A percentile compares a stretch with the other conserved stretches of the same genome.
phyloP scores from a whole-genome alignment of 2,797 vertebrate species.

The Ibycter americanus region DNA sequence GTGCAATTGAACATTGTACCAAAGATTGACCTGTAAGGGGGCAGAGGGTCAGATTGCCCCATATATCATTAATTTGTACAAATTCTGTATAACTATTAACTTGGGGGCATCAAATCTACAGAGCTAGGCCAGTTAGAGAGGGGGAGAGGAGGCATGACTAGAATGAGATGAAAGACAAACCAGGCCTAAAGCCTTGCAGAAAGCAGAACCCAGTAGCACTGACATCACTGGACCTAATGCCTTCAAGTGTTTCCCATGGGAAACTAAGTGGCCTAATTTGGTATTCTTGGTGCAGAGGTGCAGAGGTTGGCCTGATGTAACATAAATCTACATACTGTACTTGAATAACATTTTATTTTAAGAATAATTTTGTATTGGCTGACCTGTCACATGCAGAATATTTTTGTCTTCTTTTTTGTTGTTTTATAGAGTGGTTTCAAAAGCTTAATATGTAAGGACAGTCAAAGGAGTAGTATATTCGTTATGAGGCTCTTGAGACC shows the following conservation, averaged over 20 bases:
- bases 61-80: neutral
- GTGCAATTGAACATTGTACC: neutral
- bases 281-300: neutral
- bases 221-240: neutral
- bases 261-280: neutral
- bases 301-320: neutral
- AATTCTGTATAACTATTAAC: neutral
- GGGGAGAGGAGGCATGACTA: neutral
- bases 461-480: neutral
- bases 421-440: neutral
- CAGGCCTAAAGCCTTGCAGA: neutral
- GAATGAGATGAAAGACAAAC: neutral
- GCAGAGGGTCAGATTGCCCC: neutral
- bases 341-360: constrained; percentile 1
- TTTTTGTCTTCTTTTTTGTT: neutral
- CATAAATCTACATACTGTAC: constrained; percentile 6
- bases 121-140: neutral
- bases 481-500: neutral
- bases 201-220: neutral
- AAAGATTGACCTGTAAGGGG: neutral
- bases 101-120: neutral
- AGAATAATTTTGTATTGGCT: neutral
- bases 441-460: neutral
- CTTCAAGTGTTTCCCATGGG: constrained; percentile 8
- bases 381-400: neutral